Conservation (phyloP, 2,797 vertebrate genomes). For the Eupleurogrammus muticus region DNA sequence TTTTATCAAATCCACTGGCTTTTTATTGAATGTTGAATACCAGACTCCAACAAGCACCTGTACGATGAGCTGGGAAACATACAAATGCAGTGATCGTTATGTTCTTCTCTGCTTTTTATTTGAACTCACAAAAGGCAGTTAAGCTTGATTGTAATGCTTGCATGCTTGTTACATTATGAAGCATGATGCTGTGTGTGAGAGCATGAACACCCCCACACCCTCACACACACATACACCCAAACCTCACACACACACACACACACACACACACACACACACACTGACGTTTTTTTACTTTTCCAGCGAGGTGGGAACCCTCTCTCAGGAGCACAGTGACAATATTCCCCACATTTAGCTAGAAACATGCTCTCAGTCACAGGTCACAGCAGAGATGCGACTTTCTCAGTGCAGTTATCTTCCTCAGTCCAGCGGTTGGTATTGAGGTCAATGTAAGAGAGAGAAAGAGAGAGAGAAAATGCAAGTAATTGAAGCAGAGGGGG, state of each 20-base stretch:
- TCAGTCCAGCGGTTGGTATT: conserved; percentile 42
- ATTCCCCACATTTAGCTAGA: conserved; percentile 24
- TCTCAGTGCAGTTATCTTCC: conserved; percentile 51
- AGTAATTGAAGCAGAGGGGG: conserved; percentile 45
- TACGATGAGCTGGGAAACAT: conserved; percentile 63
- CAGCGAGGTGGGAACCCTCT: conserved; percentile 17
- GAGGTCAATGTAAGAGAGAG: conserved; percentile 32
- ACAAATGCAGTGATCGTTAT: conserved; percentile 57
- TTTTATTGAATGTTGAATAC: conserved; percentile 82
- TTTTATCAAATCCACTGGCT: conserved; percentile 74
- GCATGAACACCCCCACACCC: conserved; percentile 25
- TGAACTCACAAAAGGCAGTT: conserved; percentile 68
- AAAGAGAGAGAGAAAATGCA: conserved; percentile 24
- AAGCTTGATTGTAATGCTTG: conserved; percentile 69
- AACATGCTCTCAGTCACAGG: conserved; percentile 62
- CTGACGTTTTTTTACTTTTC: conserved; percentile 49
- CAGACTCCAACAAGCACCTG: conserved; percentile 70
- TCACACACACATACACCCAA: neutral
- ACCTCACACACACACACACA: neutral
- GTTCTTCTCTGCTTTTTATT: conserved; percentile 31
- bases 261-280: conserved; percentile 7
- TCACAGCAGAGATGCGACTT: conserved; percentile 53
- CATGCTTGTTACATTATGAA: conserved; percentile 75
- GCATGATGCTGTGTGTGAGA: conserved; percentile 59
- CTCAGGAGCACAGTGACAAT: conserved; percentile 5